A percentile compares a stretch with the other conserved stretches of the same genome.
phyloP scores from a whole-genome alignment of 2,797 vertebrate genomes.

The Linurgus olivaceus region DNA sequence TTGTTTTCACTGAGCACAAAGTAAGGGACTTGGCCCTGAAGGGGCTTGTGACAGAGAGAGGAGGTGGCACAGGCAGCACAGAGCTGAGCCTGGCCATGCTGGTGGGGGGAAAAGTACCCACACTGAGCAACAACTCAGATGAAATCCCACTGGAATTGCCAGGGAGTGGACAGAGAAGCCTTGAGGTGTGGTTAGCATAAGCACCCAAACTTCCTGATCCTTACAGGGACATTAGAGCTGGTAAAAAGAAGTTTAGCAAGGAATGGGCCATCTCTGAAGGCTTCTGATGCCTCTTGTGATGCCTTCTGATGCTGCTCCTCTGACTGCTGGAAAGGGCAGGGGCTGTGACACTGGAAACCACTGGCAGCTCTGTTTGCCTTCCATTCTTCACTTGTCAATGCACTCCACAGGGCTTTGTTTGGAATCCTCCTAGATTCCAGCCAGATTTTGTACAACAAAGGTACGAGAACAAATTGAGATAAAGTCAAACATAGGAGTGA shows the following conservation, averaged over 20 bases:
- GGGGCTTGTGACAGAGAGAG: neutral
- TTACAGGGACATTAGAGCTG: neutral
- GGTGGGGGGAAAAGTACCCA: neutral
- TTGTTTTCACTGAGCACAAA: neutral
- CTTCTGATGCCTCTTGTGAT: neutral
- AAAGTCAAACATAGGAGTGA: neutral
- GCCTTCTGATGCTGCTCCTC: neutral
- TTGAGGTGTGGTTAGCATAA: neutral
- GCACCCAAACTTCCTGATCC: neutral
- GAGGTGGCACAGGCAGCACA: neutral
- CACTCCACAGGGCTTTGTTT: neutral
- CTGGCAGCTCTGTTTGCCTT: neutral
- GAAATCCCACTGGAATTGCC: rapidly evolving
- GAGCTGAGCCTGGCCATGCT: neutral
- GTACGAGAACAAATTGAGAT: neutral
- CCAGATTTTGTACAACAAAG: rapidly evolving
- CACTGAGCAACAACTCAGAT: neutral
- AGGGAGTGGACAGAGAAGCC: neutral
- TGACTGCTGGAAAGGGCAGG: neutral
- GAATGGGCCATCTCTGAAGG: neutral
- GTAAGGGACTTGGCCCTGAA: neutral
- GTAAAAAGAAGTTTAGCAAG: neutral
- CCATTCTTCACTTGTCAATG: neutral
- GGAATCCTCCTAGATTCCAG: neutral
- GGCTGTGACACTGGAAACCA: neutral